Conservation (phyloP, 2,888 invertebrate genomes). For the Hermaeophaga mercurialis region DNA sequence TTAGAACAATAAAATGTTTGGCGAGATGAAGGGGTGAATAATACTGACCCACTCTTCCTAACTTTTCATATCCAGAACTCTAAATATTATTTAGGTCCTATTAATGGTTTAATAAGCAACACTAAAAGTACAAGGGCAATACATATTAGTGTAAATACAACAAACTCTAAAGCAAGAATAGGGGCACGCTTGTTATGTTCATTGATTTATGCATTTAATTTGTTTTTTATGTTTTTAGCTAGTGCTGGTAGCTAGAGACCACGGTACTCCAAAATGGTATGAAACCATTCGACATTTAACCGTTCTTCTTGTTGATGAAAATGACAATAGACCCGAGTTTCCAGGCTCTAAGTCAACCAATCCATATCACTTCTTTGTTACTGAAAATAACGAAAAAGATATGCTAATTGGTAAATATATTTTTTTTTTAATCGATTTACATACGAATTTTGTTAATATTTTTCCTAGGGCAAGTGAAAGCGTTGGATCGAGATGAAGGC, state of each 20-base stretch:
- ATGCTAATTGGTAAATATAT: constrained; percentile 65
- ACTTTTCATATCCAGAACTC: too few species aligned
- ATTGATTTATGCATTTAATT: too few species aligned
- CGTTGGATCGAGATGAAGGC: constrained; percentile 78
- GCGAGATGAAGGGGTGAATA: too few species aligned
- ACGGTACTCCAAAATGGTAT: constrained; percentile 79
- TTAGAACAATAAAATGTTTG: too few species aligned
- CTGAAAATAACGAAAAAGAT: constrained; percentile 71
- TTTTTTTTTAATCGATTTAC: not conserved
- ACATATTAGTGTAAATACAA: too few species aligned
- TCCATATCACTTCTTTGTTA: constrained; percentile 71
- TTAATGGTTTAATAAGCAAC: too few species aligned
- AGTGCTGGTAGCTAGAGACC: constrained; percentile 80
- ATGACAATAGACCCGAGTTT: constrained; percentile 83
- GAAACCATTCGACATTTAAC: constrained; percentile 78
- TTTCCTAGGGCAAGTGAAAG: constrained; percentile 67
- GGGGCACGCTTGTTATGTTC: too few species aligned
- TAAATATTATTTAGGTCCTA: too few species aligned
- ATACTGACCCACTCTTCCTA: too few species aligned
- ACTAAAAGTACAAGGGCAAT: too few species aligned
- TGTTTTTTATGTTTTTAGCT: constrained; percentile 60
- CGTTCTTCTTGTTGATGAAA: constrained; percentile 76
- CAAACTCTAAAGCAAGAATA: too few species aligned
- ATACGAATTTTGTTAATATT: not conserved
- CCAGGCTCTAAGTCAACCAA: constrained; percentile 63